These are phyloP conservation scores for Teleogryllus occipitalis DNA, from an alignment of 1,140 invertebrate genomes.

Conservation along the genomic window DNA sequence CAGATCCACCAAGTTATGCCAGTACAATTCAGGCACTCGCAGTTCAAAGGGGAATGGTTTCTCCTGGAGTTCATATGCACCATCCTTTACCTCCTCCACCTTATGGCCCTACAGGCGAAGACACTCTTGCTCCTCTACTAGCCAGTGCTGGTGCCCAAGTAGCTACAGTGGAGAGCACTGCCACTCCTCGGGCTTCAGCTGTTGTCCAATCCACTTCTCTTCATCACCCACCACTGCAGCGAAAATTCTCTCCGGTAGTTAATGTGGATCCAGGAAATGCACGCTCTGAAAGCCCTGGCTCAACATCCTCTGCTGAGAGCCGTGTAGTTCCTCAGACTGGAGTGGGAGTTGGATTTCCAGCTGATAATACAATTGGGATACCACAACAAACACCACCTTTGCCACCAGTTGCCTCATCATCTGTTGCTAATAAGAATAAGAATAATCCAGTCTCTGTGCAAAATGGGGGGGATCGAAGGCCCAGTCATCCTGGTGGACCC, in stretches of 20 bases:
- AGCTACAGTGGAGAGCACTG: slow-evolving; percentile 38
- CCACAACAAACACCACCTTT: slow-evolving; percentile 35
- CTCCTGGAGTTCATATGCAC: slow-evolving; percentile 34
- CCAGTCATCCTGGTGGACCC: slow-evolving; percentile 31
- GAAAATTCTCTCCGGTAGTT: slow-evolving; percentile 55
- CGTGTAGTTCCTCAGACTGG: slow-evolving; percentile 28
- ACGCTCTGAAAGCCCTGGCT: slow-evolving; percentile 50
- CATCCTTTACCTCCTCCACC: slow-evolving; percentile 63
- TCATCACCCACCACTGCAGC: slow-evolving; percentile 42
- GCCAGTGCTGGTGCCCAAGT: slow-evolving; percentile 33
- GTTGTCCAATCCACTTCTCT: slow-evolving; percentile 31
- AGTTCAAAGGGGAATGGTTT: slow-evolving; percentile 49
- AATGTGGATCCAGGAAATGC: slow-evolving; percentile 39
- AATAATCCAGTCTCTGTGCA: slow-evolving; percentile 37
- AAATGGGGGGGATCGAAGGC: slow-evolving; percentile 28
- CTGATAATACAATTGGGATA: slow-evolving; percentile 7
- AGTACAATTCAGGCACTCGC: slow-evolving; percentile 80
- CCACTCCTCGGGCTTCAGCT: slow-evolving; percentile 40
- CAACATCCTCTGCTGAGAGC: slow-evolving; percentile 39
- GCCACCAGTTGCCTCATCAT: slow-evolving; percentile 40
- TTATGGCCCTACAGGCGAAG: slow-evolving; percentile 42
- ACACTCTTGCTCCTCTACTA: slow-evolving; percentile 12
- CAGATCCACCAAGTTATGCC: slow-evolving; percentile 84
- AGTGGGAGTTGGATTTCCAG: slow-evolving; percentile 10
- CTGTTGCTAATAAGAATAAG: slow-evolving; percentile 37